A percentile compares a stretch with the other conserved stretches of the same genome.
These are phyloP conservation scores for Elysia crispata DNA, from an alignment of 2,888 invertebrate genomes.

Conservation along the genomic window DNA sequence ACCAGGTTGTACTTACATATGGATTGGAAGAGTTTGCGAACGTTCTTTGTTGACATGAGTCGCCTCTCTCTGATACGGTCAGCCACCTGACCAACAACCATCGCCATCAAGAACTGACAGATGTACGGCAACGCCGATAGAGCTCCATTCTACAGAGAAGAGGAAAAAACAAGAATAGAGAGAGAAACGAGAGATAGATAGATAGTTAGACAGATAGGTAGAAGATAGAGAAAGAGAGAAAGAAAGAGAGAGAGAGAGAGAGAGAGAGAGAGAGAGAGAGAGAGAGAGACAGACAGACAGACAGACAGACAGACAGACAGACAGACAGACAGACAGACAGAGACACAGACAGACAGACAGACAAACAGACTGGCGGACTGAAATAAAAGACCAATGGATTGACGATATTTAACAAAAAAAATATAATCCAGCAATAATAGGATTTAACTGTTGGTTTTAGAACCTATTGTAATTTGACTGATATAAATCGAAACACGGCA, in stretches of 20 bases:
- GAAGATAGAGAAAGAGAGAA: no score
- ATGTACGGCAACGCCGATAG: conserved; percentile 63
- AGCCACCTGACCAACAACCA: conserved; percentile 57
- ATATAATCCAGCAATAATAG: no score
- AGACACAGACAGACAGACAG: conserved; percentile 11
- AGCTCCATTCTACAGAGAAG: conserved; percentile 46
- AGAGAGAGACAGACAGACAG: conserved; percentile 30
- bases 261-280: no score
- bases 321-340: background rate
- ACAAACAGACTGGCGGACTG: no score
- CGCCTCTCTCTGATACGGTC: conserved; percentile 20
- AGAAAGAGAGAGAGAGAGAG: no score
- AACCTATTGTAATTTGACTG: no score
- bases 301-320: background rate
- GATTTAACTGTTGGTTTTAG: no score
- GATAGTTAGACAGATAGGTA: no score
- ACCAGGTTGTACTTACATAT: conserved; percentile 54
- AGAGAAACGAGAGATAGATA: conserved; percentile 53
- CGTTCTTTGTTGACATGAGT: conserved; percentile 56
- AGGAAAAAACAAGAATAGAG: background rate
- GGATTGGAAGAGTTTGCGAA: conserved; percentile 64
- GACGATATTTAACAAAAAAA: no score
- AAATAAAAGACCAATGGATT: no score
- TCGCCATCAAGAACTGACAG: conserved; percentile 56
- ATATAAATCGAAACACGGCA: no score